These are phyloP conservation scores for Dromococcyx pavoninus DNA, from an alignment of 2,797 vertebrate species.

Conservation along the genomic window DNA sequence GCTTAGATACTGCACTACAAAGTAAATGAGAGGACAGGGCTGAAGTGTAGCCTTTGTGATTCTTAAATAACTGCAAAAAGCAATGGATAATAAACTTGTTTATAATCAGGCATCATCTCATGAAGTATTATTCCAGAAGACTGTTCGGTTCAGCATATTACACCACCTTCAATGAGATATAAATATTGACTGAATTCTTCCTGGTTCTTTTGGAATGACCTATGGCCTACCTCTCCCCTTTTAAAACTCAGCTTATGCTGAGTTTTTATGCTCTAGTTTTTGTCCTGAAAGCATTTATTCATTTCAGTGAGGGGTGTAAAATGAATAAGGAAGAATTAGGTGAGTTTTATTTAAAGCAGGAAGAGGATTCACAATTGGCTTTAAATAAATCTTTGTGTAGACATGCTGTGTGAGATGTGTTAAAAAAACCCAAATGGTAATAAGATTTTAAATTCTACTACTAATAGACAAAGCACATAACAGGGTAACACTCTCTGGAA, in stretches of 20 bases:
- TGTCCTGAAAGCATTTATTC: constrained; percentile 4
- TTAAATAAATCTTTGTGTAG: background rate
- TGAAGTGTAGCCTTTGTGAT: background rate
- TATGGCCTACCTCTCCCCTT: constrained; percentile 44
- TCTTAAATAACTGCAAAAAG: background rate
- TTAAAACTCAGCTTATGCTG: constrained; percentile 1
- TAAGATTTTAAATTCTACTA: background rate
- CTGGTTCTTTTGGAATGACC: background rate
- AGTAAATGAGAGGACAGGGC: background rate
- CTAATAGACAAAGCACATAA: background rate
- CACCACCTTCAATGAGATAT: background rate
- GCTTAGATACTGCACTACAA: background rate
- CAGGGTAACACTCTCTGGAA: background rate
- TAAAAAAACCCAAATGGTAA: background rate
- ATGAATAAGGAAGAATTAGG: background rate
- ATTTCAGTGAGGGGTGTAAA: background rate
- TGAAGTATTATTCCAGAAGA: background rate
- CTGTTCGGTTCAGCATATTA: background rate
- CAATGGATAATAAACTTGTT: background rate
- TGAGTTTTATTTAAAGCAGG: background rate
- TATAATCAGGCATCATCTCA: background rate
- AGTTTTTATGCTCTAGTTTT: background rate
- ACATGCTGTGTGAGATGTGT: background rate
- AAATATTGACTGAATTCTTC: background rate
- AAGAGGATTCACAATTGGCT: background rate